Conservation (phyloP, 1,140 invertebrate species). For the Bombus superbus region DNA sequence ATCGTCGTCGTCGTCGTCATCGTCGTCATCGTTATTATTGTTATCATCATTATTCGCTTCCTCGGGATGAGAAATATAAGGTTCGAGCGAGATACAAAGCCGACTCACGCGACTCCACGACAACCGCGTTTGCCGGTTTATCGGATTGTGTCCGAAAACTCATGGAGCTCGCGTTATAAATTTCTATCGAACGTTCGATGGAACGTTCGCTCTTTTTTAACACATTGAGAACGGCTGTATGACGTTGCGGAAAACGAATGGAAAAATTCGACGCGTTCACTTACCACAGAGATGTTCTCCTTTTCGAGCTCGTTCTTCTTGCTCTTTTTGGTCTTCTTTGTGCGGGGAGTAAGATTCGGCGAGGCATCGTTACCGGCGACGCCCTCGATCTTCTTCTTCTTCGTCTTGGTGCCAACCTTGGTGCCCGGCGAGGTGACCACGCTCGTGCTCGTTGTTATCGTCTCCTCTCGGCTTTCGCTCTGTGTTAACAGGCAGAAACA, state of each 20-base stretch:
- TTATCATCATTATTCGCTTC: no score
- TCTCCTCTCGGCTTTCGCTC: conserved; percentile 80
- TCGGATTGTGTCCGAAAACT: no score
- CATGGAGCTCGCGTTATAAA: no score
- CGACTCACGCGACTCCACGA: no score
- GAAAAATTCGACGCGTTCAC: conserved; percentile 61
- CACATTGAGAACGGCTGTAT: not conserved
- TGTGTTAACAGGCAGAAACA: conserved; percentile 42
- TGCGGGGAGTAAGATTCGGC: conserved; percentile 79
- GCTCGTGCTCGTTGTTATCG: conserved; percentile 73
- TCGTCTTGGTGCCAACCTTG: conserved; percentile 73
- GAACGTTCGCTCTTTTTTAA: not conserved
- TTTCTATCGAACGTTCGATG: no score
- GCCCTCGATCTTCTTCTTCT: conserved; percentile 82
- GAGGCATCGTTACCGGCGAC: conserved; percentile 78
- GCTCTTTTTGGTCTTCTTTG: conserved; percentile 85
- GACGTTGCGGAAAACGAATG: not conserved
- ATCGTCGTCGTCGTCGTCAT: no score
- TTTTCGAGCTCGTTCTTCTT: conserved; percentile 84
- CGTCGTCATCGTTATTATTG: no score
- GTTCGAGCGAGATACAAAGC: no score
- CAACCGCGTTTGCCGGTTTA: no score
- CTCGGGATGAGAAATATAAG: no score
- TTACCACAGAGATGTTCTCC: conserved; percentile 87
- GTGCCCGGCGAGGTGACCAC: conserved; percentile 61